Base-by-base conservation (phyloP, 2,113 vertebrate genomes). In the Colius striatus region DNA sequence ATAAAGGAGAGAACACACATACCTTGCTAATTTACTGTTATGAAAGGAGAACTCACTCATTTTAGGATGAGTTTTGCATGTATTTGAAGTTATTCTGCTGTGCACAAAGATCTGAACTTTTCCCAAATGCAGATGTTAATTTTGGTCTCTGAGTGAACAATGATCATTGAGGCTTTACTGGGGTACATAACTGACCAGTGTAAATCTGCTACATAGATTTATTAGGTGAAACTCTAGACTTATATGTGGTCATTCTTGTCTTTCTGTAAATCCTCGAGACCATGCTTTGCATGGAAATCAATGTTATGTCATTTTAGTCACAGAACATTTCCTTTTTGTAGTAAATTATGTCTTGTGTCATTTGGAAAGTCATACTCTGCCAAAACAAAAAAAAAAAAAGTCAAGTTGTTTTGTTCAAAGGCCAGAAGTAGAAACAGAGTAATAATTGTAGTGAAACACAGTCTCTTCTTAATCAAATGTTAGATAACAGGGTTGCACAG, bases 291-390 rank as follows among this genome's bases (percentile, higher is more conserved):
- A 92, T 72, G 85, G 57, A 90, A 96, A 93, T 94, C 85, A 81
- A 57, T 68, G 34, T 84, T 87, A 72, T 84, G 88, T 88, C 87
- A 80, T 72, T 95, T 95, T 86, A 92, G 93, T 96, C 88, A 90
- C 85, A 96, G 90, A 90, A 80, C 70, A 71, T 86, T 96, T 96
- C 79, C 72, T 16, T 93, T 93, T 92, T 93, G 61, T 93, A 55
- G 45, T 79, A 83, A 94, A 86, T 93, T 73, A 83, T 79, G 74
- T 76, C 84, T 77, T 80, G 30, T 94, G 60, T 85, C 79, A 83
- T 77, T 91, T 91, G 51, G 48, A 57, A 90, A 91, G 55, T 53
- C n/a, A 38, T 80, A 75, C 41, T 58, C 25, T 71, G 67, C 63
- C 47, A 73, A 16, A 16, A 9, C 5, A 17, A 48, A 48, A 53